These are phyloP conservation scores for Oryzias javanicus DNA, from an alignment of 2,113 vertebrate genomes.

Conservation along the genomic window DNA sequence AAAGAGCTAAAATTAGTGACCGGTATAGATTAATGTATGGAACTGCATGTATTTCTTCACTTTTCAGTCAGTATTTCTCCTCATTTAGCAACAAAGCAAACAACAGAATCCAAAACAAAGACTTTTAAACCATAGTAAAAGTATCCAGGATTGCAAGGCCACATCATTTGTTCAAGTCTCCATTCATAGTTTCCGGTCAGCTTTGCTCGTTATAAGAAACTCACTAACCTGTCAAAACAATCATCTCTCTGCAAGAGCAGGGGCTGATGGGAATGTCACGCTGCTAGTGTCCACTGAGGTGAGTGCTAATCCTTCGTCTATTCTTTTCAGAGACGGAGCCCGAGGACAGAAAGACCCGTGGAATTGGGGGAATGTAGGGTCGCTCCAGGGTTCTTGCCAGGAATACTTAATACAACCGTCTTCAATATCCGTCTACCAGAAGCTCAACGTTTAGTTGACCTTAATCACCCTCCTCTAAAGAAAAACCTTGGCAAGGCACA, in stretches of 20 bases:
- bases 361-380: background rate
- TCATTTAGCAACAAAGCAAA: no score
- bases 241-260: slow-evolving; percentile 47
- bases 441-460: slow-evolving; percentile 51
- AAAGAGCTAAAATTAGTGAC: no score
- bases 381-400: slow-evolving; percentile 22
- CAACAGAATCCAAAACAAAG: no score
- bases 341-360: slow-evolving; percentile 22
- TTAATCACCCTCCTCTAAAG: background rate
- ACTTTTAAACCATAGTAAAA: no score
- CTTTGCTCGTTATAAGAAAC: slow-evolving; percentile 25
- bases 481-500: background rate
- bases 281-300: slow-evolving; percentile 56
- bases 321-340: slow-evolving; percentile 34
- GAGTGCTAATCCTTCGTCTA: slow-evolving; percentile 51
- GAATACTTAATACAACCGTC: slow-evolving; percentile 41
- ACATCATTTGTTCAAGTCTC: slow-evolving; percentile 15
- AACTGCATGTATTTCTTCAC: no score
- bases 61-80: no score
- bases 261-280: slow-evolving; percentile 70
- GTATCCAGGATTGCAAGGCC: no score
- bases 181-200: slow-evolving; percentile 36
- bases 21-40: no score
- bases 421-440: slow-evolving; percentile 30
- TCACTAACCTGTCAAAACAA: slow-evolving; percentile 67